phyloP scores from a whole-genome alignment of 2,888 invertebrate species.

The Diplolepis rosae region DNA sequence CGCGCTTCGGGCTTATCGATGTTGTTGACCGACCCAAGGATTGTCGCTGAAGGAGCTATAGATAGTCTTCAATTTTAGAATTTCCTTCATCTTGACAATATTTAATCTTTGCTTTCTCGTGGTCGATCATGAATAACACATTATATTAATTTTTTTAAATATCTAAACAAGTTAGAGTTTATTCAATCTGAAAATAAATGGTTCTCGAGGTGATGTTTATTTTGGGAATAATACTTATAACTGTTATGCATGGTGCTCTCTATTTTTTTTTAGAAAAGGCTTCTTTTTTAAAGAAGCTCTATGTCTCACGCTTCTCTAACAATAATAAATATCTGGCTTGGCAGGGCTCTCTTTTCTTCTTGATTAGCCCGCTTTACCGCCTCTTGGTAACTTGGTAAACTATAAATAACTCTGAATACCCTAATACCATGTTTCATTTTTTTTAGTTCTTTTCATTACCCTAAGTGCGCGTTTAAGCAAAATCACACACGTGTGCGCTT shows the following conservation, averaged over 20 bases:
- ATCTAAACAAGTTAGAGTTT: conserved; percentile 4
- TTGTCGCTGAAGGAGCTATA: background rate
- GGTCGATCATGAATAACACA: no score
- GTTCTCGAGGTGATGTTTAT: background rate
- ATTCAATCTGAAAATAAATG: background rate
- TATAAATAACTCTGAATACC: background rate
- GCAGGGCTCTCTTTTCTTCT: background rate
- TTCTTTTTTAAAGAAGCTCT: background rate
- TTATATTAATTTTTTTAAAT: no score
- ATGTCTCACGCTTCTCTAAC: background rate
- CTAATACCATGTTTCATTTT: background rate
- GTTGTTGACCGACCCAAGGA: conserved; percentile 4
- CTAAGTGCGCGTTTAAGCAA: background rate
- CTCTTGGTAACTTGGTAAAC: background rate
- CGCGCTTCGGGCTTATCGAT: conserved; percentile 20
- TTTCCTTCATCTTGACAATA: background rate
- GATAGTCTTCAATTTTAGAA: background rate
- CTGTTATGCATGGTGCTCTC: background rate
- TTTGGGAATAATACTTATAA: background rate
- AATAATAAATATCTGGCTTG: background rate
- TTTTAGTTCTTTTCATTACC: background rate
- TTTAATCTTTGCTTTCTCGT: background rate
- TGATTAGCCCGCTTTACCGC: background rate
- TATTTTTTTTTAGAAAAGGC: background rate
- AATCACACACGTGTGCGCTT: background rate